Evolutionary conservation across 2,113 vertebrate species (phyloP).

Genomic region (Dicrurus megarhynchus): DNA sequence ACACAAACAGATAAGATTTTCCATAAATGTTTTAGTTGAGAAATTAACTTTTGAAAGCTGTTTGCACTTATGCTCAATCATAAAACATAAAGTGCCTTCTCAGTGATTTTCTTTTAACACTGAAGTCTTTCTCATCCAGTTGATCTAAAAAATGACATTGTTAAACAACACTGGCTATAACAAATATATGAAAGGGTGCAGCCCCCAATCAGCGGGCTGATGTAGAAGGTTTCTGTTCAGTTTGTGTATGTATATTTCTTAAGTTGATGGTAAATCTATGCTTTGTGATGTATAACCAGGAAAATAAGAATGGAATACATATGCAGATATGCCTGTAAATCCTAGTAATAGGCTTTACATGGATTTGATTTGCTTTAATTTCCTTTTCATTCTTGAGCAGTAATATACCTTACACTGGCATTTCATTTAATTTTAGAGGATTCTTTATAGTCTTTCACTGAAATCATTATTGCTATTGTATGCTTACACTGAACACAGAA

Average conservation of each 20-base stretch:
- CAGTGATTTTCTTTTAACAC: not conserved
- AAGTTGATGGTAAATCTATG: not conserved
- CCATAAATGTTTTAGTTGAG: not conserved
- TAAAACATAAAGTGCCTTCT: not conserved
- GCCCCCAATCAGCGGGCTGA: accelerated
- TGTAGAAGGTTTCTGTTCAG: not conserved
- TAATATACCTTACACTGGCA: not conserved
- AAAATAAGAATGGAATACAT: not conserved
- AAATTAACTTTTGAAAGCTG: not conserved
- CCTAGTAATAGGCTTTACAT: not conserved
- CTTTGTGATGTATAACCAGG: not conserved
- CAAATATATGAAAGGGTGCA: not conserved
- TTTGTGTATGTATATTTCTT: not conserved
- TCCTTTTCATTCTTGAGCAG: not conserved
- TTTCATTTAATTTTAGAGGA: not conserved
- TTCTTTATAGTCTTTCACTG: not conserved
- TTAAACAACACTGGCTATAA: not conserved
- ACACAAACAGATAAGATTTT: not conserved
- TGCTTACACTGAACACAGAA: not conserved
- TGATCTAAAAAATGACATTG: not conserved
- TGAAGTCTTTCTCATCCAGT: not conserved
- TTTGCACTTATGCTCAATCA: not conserved
- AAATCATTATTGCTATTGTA: not conserved
- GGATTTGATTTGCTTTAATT: slow-evolving; percentile 9
- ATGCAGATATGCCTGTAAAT: not conserved